A percentile compares a stretch with the other conserved stretches of the same genome.
These are phyloP conservation scores for Thysanoteuthis rhombus DNA, from an alignment of 2,888 invertebrate genomes.

Conservation along the genomic window DNA sequence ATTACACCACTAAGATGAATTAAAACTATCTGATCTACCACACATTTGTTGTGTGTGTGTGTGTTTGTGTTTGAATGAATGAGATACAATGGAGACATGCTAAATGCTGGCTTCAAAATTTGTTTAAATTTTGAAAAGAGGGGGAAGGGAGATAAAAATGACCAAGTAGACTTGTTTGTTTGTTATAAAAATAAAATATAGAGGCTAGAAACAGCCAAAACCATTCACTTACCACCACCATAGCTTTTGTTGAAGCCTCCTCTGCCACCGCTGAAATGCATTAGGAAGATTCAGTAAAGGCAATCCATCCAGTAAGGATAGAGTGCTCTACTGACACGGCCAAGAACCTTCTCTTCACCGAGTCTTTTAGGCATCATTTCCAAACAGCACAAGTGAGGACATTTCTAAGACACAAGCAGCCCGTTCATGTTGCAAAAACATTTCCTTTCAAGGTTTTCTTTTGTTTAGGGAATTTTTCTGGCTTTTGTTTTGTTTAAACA, in stretches of 20 bases:
- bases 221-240: slow-evolving; percentile 59
- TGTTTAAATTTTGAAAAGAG: neutral
- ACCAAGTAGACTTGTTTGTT: neutral
- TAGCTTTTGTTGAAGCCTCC: slow-evolving; percentile 62
- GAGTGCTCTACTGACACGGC: slow-evolving; percentile 29
- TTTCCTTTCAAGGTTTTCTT: neutral
- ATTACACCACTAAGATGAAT: too few relatives aligned
- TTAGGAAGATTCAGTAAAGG: slow-evolving; percentile 34
- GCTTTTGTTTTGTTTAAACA: neutral
- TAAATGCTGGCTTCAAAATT: too few relatives aligned
- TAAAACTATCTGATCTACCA: too few relatives aligned
- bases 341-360: slow-evolving; percentile 26
- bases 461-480: neutral
- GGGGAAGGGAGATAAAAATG: neutral
- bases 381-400: slow-evolving; percentile 30
- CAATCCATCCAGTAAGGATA: slow-evolving; percentile 22
- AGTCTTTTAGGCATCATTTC: slow-evolving; percentile 26
- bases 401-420: slow-evolving; percentile 27
- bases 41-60: too few relatives aligned
- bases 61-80: too few relatives aligned
- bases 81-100: too few relatives aligned
- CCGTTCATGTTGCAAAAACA: slow-evolving; percentile 31
- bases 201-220: slow-evolving; percentile 23
- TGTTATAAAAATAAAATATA: too few relatives aligned
- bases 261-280: slow-evolving; percentile 60